phyloP scores from a whole-genome alignment of 2,888 invertebrate genomes.

The Diplazon laetatorius region DNA sequence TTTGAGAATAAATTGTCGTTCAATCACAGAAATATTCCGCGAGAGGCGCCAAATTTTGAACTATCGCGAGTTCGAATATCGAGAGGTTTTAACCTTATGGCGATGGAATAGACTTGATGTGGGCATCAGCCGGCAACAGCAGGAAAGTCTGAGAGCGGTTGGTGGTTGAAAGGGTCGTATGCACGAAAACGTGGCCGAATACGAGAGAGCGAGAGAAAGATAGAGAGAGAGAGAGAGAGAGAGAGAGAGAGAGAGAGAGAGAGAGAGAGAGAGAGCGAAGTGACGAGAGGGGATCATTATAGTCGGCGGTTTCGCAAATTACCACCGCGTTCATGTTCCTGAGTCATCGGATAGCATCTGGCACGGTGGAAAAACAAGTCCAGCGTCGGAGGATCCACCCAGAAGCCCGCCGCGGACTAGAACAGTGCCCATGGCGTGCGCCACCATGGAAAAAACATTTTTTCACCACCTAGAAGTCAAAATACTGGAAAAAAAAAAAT shows the following conservation, averaged over 20 bases:
- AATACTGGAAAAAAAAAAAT: too few relatives aligned
- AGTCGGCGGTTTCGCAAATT: constrained; percentile 78
- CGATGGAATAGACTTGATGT: constrained; percentile 34
- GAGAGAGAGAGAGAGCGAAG: constrained; percentile 56
- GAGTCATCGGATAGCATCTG: constrained; percentile 75
- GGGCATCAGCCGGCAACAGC: constrained; percentile 23
- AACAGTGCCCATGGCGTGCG: constrained; percentile 66
- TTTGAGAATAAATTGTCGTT: too few relatives aligned
- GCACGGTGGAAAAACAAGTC: constrained; percentile 70
- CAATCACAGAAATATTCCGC: too few relatives aligned
- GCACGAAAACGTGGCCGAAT: too few relatives aligned
- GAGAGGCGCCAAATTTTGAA: too few relatives aligned
- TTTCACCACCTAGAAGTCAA: too few relatives aligned
- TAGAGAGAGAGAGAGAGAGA: too few relatives aligned
- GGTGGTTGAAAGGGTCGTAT: too few relatives aligned
- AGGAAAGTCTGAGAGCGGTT: constrained; percentile 9
- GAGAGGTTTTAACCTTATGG: constrained; percentile 42
- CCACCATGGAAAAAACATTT: too few relatives aligned
- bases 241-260: too few relatives aligned
- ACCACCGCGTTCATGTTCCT: constrained; percentile 68
- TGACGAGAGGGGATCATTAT: constrained; percentile 71
- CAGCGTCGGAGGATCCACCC: constrained; percentile 48
- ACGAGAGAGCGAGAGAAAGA: too few relatives aligned
- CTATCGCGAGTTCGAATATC: constrained; percentile 43
- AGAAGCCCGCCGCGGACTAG: constrained; percentile 74